These are phyloP conservation scores for Drosophila lacicola DNA, from an alignment of 2,888 invertebrate genomes.

Conservation along the genomic window DNA sequence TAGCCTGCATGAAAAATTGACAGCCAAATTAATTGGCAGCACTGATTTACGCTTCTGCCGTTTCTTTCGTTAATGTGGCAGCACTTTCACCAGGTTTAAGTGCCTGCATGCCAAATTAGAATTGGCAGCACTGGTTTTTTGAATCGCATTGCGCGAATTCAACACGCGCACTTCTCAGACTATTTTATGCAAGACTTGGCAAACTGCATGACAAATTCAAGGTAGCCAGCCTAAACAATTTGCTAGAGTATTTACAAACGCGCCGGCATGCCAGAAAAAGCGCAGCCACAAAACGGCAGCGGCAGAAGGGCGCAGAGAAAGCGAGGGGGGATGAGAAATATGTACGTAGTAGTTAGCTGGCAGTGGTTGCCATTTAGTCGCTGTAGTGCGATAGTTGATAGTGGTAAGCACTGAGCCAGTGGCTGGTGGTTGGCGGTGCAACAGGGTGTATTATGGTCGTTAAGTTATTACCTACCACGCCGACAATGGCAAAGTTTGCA, in stretches of 20 bases:
- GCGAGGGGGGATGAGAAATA: conserved; percentile 5
- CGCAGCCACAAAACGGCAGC: conserved; percentile 43
- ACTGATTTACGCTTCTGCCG: too few species aligned
- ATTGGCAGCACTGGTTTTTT: neutral
- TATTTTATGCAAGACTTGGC: neutral
- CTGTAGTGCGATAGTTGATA: conserved; percentile 43
- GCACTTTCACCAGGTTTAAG: too few species aligned
- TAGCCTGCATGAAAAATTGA: too few species aligned
- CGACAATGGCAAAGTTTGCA: conserved; percentile 77
- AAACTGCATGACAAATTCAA: neutral
- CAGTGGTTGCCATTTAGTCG: conserved; percentile 46
- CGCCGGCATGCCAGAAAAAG: conserved; percentile 48
- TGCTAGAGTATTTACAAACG: conserved; percentile 43
- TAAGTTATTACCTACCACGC: conserved; percentile 74
- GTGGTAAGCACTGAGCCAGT: conserved; percentile 35
- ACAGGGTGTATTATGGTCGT: conserved; percentile 82
- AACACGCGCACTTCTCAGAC: too few species aligned
- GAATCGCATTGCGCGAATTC: too few species aligned
- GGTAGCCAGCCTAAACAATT: conserved; percentile 2
- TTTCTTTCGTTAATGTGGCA: too few species aligned
- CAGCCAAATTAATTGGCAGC: too few species aligned
- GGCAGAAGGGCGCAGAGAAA: neutral
- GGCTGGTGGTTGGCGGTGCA: conserved; percentile 55
- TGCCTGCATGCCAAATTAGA: neutral
- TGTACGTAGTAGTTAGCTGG: conserved; percentile 44